These are phyloP conservation scores for Rhagonycha fulva DNA, from an alignment of 2,888 invertebrate species.

Conservation along the genomic window DNA sequence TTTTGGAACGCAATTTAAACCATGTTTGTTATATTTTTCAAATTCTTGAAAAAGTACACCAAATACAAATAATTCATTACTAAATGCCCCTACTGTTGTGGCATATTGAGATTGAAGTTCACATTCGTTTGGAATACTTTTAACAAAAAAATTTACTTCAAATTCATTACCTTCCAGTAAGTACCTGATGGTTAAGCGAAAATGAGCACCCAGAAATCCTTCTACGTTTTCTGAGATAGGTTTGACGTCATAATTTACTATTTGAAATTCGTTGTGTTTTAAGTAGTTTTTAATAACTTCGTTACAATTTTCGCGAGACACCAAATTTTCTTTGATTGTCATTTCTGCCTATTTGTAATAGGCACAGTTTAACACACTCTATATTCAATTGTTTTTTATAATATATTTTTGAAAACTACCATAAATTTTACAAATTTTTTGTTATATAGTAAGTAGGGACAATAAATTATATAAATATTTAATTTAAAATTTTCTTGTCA, in stretches of 20 bases:
- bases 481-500: not conserved
- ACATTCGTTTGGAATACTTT: not conserved
- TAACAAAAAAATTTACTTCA: not conserved
- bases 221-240: slow-evolving; percentile 1
- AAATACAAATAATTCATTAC: slow-evolving; percentile 20
- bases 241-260: slow-evolving; percentile 23
- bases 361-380: no score
- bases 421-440: not conserved
- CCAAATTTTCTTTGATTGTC: not conserved
- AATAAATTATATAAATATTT: not conserved
- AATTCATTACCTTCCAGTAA: not conserved
- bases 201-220: not conserved
- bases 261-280: slow-evolving; percentile 22
- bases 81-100: not conserved
- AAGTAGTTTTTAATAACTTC: slow-evolving; percentile 7
- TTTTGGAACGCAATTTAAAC: slow-evolving; percentile 39
- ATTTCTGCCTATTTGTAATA: not conserved
- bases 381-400: not conserved
- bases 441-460: not conserved
- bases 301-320: not conserved
- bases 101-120: not conserved
- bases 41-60: slow-evolving; percentile 14
- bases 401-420: not conserved
- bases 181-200: not conserved
- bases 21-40: slow-evolving; percentile 1